phyloP scores from a whole-genome alignment of 2,888 invertebrate species.

The Chalcis sispes region DNA sequence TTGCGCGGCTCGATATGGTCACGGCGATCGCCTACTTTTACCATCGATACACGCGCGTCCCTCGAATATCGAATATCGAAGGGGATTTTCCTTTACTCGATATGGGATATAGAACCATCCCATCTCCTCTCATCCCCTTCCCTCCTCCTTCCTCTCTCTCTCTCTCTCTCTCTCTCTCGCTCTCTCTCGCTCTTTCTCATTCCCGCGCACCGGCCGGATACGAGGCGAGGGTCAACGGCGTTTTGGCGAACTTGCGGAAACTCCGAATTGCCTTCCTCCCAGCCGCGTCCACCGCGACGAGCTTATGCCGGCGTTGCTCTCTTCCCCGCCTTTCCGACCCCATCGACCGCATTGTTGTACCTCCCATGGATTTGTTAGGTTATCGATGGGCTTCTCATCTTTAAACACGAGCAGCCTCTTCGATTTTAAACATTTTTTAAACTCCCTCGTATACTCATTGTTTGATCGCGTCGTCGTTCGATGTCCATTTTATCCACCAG shows the following conservation, averaged over 20 bases:
- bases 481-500: too few species aligned
- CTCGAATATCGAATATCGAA: conserved; percentile 45
- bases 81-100: conserved; percentile 51
- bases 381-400: conserved; percentile 32
- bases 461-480: too few species aligned
- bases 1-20: conserved; percentile 4
- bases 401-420: conserved; percentile 9
- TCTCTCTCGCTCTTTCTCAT: too few species aligned
- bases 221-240: conserved; percentile 55
- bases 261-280: conserved; percentile 38
- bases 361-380: conserved; percentile 17
- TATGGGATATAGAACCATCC: conserved; percentile 34
- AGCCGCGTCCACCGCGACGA: not conserved
- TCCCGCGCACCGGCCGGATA: conserved; percentile 43
- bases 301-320: not conserved
- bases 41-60: not conserved
- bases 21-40: conserved; percentile 23
- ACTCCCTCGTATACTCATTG: too few species aligned
- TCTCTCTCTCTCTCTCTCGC: too few species aligned
- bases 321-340: not conserved
- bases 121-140: conserved; percentile 35
- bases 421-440: not conserved
- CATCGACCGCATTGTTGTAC: conserved; percentile 26
- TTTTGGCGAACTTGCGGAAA: conserved; percentile 56
- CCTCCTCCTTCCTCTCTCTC: conserved; percentile 8